Percentiles rank a stretch among this genome's conserved stretches.
Evolutionary conservation across 2,797 vertebrate genomes (phyloP).

Genomic region (Cyclopterus lumpus): DNA sequence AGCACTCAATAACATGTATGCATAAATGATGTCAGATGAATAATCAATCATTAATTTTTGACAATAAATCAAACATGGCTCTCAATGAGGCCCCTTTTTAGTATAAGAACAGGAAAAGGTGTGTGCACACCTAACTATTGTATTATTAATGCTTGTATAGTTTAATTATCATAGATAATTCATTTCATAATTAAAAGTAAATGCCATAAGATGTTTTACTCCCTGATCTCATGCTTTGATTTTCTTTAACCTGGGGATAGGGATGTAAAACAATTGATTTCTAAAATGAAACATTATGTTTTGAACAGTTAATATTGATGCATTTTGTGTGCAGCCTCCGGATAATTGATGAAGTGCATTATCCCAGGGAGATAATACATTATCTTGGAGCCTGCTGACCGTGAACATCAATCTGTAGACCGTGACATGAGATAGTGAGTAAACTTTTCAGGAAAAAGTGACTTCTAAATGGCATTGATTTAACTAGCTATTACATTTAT

Average conservation of each 20-base stretch:
- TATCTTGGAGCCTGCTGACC: neutral
- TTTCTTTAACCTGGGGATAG: neutral
- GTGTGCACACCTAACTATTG: neutral
- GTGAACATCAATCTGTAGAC: neutral
- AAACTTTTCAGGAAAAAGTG: neutral
- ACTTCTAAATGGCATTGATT: neutral
- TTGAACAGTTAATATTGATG: slow-evolving; percentile 8
- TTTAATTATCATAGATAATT: neutral
- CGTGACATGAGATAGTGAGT: neutral
- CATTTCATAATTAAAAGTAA: neutral
- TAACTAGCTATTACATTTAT: neutral
- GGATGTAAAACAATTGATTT: slow-evolving; percentile 1
- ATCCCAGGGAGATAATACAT: slow-evolving; percentile 24
- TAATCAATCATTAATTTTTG: neutral
- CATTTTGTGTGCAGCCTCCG: neutral
- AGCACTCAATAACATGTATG: neutral
- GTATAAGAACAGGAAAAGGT: neutral
- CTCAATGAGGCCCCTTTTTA: neutral
- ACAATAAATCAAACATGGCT: neutral
- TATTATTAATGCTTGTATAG: neutral
- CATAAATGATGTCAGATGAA: neutral
- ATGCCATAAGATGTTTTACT: neutral
- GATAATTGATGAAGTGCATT: neutral
- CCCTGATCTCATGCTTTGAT: neutral
- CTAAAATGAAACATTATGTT: neutral